Evolutionary conservation across 2,888 invertebrate genomes (phyloP).

Genomic region (Sminthurinus aureus): DNA sequence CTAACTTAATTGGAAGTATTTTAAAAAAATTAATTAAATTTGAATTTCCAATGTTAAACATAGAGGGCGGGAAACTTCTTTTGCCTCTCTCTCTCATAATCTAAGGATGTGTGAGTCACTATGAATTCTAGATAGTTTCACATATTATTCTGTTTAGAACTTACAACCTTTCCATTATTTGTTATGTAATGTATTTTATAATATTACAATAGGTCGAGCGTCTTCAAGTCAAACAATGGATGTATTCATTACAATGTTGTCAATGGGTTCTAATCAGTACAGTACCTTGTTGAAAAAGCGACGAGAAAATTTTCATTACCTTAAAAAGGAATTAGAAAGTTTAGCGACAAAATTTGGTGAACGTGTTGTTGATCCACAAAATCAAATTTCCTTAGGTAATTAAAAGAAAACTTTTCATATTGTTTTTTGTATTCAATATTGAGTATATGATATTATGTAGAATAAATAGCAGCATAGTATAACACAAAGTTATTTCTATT

Average conservation of each 20-base stretch:
- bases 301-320: constrained; percentile 70
- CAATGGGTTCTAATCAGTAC: constrained; percentile 74
- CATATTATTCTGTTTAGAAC: background rate
- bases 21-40: too few relatives aligned
- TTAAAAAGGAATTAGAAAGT: constrained; percentile 68
- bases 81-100: too few relatives aligned
- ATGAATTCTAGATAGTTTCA: too few relatives aligned
- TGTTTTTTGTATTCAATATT: background rate
- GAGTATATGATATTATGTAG: too few relatives aligned
- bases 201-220: constrained; percentile 69
- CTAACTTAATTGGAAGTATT: too few relatives aligned
- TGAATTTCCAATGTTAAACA: too few relatives aligned
- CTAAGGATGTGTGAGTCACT: too few relatives aligned
- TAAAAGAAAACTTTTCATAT: constrained; percentile 1
- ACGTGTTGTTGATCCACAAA: constrained; percentile 69
- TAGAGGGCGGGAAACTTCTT: too few relatives aligned
- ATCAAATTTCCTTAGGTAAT: constrained; percentile 77
- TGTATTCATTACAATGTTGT: constrained; percentile 77
- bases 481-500: background rate
- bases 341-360: constrained; percentile 70
- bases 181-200: background rate
- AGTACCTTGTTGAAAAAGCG: constrained; percentile 69
- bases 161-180: background rate
- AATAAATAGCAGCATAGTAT: too few relatives aligned
- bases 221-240: constrained; percentile 76